phyloP scores from a whole-genome alignment of 2,113 vertebrate genomes.

The Meles meles region DNA sequence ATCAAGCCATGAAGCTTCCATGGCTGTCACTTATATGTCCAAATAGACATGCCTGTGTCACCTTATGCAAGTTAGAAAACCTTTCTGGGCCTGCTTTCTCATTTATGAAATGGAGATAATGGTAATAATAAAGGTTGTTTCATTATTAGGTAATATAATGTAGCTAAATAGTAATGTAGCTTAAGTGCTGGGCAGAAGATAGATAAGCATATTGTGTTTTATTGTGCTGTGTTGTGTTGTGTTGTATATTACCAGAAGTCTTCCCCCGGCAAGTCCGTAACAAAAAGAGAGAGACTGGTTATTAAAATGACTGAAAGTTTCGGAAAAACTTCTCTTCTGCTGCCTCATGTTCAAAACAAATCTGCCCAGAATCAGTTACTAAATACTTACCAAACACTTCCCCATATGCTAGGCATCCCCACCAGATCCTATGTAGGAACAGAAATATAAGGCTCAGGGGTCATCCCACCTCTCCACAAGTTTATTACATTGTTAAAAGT shows the following conservation, averaged over 20 bases:
- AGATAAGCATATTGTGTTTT: background rate
- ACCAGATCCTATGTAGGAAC: background rate
- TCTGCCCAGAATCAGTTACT: background rate
- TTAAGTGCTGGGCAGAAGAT: background rate
- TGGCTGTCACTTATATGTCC: background rate
- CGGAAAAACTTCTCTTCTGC: background rate
- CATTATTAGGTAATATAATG: background rate
- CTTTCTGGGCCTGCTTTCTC: background rate
- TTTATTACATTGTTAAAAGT: background rate
- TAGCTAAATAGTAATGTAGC: background rate
- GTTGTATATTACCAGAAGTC: background rate
- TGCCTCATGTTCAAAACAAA: background rate
- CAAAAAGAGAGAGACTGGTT: background rate
- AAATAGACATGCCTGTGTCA: background rate
- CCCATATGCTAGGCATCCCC: too few species aligned
- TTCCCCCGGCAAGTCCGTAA: background rate
- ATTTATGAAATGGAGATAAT: background rate
- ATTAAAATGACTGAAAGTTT: background rate
- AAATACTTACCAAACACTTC: background rate
- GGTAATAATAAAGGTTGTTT: background rate
- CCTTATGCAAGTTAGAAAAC: background rate
- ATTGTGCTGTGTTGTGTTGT: background rate
- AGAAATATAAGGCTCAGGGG: background rate
- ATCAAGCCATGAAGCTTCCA: rapidly evolving
- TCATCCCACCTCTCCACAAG: background rate